Percentiles rank a stretch among this genome's conserved stretches.
Evolutionary conservation across 2,113 vertebrate genomes (phyloP).

Genomic region (Gymnarchus niloticus): DNA sequence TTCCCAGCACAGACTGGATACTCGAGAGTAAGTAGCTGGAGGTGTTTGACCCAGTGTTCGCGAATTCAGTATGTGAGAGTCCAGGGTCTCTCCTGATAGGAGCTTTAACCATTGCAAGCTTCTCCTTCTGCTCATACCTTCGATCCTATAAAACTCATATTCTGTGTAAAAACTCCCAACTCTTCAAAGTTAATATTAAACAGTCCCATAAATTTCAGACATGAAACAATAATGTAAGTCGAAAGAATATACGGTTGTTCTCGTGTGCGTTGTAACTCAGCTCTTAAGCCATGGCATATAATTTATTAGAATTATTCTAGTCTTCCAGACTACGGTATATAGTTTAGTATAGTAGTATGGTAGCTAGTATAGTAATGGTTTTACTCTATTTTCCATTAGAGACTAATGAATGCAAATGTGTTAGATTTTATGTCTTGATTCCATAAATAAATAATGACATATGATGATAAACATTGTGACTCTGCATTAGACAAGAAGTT

Average conservation of each 20-base stretch:
- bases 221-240: not conserved
- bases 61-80: not conserved
- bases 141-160: not conserved
- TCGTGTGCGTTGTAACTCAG: not conserved
- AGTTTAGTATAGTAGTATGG: too few species aligned
- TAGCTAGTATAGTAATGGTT: too few species aligned
- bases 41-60: too few species aligned
- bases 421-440: not conserved
- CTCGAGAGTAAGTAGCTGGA: not conserved
- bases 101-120: conserved; percentile 9
- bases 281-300: not conserved
- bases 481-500: not conserved
- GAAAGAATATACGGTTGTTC: not conserved
- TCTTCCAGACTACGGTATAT: not conserved
- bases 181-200: not conserved
- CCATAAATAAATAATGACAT: not conserved
- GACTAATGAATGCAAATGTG: not conserved
- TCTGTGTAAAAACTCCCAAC: not conserved
- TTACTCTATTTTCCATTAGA: not conserved
- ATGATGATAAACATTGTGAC: not conserved
- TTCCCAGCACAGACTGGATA: conserved; percentile 7
- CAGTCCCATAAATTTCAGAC: not conserved
- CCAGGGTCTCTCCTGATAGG: not conserved
- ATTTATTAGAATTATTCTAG: not conserved
- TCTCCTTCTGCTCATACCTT: not conserved